Evolutionary conservation across 2,113 vertebrate genomes (phyloP), one percentile per base, ranked within the genome.

Genomic region (Miniopterus natalensis): DNA sequence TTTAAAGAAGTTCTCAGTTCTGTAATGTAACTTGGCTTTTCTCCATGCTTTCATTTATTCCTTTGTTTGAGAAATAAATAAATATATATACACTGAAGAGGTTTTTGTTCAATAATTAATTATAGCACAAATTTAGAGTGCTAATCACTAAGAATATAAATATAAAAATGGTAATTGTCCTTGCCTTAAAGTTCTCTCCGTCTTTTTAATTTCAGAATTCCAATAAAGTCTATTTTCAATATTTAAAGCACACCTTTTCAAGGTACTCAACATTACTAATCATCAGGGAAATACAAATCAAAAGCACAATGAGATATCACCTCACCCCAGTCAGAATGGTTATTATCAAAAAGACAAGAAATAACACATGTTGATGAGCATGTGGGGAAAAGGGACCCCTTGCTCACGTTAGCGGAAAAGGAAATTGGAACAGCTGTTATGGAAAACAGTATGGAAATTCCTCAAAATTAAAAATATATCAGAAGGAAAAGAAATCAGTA

Each of bases 51-150:
- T 81, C 42, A 65, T 27, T 74, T 74, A 66, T 65, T 88, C 25
- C 14, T 87, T 85, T 61, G 14, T n/a, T 90, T 74, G 59, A 92
- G 81, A 59, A 95, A 85, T 74, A 81, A 71, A 65, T 81, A n/a
- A 36, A 27, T 81, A 68, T n/a, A 57, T 27, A 65, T 31, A 11
- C 36, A 36, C 31, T n/a, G 15, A 92, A 68, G 25, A 94, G 6
- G 27, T 1, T 21, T 84, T 92, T 78, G 61, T 49, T 88, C 47
- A 73, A 29, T 92, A 94, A 88, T 71, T 65, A 70, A 77, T 79
- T 79, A 74, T 17, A 95, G 49, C 74, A 85, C 57, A 85, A 53
- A 74, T 85, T 80, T 29, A 75, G 36, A 89, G 5, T 68, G 40
- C 31, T 85, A 53, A 81, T 90, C 53, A 29, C 59, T 53, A 81